Conservation (phyloP, 1,140 invertebrate species). For the Drosophila sp. region DNA sequence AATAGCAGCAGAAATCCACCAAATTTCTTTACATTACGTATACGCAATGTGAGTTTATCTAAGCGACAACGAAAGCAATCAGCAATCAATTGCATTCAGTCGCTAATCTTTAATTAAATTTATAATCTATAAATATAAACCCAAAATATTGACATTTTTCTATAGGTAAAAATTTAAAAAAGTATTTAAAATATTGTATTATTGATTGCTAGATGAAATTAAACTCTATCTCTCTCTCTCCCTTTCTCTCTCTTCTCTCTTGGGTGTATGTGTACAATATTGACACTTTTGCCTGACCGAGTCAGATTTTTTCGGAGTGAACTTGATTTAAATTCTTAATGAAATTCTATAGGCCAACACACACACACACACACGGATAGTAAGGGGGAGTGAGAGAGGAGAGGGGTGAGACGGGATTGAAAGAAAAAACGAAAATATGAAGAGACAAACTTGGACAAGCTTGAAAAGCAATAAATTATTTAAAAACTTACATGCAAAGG, state of each 20-base stretch:
- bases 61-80: too few species aligned
- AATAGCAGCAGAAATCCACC: too few species aligned
- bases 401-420: background rate
- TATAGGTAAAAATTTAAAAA: too few species aligned
- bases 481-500: slow-evolving; percentile 55
- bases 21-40: too few species aligned
- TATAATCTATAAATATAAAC: too few species aligned
- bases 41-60: too few species aligned
- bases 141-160: too few species aligned
- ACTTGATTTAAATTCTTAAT: slow-evolving; percentile 70
- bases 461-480: slow-evolving; percentile 69
- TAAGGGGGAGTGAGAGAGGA: background rate
- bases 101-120: too few species aligned
- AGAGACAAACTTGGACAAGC: slow-evolving; percentile 32
- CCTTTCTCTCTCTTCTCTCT: background rate
- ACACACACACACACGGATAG: slow-evolving; percentile 5
- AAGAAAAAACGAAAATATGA: slow-evolving; percentile 17
- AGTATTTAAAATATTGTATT: too few species aligned
- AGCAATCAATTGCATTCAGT: too few species aligned
- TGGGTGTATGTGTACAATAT: background rate
- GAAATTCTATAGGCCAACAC: slow-evolving; percentile 42
- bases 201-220: background rate
- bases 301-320: slow-evolving; percentile 8
- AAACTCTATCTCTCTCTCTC: too few species aligned
- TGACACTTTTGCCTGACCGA: background rate